Conservation (phyloP, 2,113 vertebrate genomes). For the Sakesphorus luctuosus region DNA sequence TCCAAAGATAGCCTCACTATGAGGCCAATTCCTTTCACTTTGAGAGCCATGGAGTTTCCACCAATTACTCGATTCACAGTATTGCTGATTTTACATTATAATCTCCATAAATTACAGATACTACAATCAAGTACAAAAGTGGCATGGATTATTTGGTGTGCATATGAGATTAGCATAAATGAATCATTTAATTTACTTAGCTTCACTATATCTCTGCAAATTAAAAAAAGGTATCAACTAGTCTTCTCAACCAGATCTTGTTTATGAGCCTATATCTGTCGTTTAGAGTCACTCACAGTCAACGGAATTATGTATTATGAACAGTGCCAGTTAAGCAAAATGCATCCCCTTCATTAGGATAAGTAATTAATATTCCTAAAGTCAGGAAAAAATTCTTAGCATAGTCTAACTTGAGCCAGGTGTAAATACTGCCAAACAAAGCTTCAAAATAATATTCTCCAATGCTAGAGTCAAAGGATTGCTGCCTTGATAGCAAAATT, state of each 20-base stretch:
- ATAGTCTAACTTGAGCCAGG: background rate
- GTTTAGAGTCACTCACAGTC: background rate
- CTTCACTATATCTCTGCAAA: background rate
- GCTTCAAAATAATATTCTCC: background rate
- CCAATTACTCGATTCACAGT: background rate
- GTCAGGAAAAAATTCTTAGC: background rate
- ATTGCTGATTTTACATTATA: background rate
- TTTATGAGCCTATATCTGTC: background rate
- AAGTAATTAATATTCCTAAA: background rate
- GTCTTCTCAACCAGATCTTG: slow-evolving; percentile 7
- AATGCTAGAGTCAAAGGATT: background rate
- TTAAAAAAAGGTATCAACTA: background rate
- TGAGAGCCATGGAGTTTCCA: background rate
- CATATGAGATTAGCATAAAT: background rate
- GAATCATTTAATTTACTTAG: slow-evolving; percentile 19
- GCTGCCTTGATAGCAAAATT: background rate
- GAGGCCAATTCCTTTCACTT: background rate
- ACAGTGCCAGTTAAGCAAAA: background rate
- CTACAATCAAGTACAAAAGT: background rate
- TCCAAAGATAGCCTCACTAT: background rate
- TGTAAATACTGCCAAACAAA: background rate
- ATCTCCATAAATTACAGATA: background rate
- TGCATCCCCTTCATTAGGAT: background rate
- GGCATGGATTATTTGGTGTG: background rate
- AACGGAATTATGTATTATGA: background rate